These are phyloP conservation scores for Podarcis muralis DNA, from an alignment of 2,113 vertebrate genomes.

Conservation along the genomic window DNA sequence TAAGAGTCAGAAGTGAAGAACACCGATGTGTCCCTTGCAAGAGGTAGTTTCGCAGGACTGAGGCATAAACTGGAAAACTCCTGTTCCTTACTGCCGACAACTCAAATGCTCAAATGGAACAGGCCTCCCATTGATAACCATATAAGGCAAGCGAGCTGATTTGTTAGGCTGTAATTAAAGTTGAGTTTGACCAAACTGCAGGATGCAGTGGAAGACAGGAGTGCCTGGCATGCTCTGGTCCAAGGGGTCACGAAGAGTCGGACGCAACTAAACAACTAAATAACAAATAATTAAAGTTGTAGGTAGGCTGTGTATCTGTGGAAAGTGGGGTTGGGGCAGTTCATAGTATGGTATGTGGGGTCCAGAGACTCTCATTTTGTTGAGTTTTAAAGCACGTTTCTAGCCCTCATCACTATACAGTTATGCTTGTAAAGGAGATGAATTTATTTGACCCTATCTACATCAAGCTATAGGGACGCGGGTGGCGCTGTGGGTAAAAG, in stretches of 20 bases:
- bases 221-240: too few relatives aligned
- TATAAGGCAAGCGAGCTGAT: not conserved
- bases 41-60: not conserved
- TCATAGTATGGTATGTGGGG: not conserved
- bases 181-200: not conserved
- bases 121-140: not conserved
- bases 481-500: too few relatives aligned
- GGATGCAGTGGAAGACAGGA: too few relatives aligned
- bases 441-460: too few relatives aligned
- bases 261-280: too few relatives aligned
- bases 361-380: too few relatives aligned
- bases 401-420: too few relatives aligned
- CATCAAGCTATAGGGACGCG: too few relatives aligned
- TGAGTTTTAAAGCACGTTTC: not conserved
- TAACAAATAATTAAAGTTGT: not conserved
- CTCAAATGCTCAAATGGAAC: not conserved
- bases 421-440: too few relatives aligned
- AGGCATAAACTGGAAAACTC: not conserved
- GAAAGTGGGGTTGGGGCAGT: not conserved
- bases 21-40: not conserved
- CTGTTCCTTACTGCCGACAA: not conserved
- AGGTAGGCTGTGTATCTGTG: not conserved
- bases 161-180: not conserved
- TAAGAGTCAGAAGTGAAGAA: not conserved
- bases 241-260: too few relatives aligned